Percentiles rank a stretch among this genome's conserved stretches.
Conservation (phyloP, 2,113 vertebrate species). For the Lasiurus borealis region DNA sequence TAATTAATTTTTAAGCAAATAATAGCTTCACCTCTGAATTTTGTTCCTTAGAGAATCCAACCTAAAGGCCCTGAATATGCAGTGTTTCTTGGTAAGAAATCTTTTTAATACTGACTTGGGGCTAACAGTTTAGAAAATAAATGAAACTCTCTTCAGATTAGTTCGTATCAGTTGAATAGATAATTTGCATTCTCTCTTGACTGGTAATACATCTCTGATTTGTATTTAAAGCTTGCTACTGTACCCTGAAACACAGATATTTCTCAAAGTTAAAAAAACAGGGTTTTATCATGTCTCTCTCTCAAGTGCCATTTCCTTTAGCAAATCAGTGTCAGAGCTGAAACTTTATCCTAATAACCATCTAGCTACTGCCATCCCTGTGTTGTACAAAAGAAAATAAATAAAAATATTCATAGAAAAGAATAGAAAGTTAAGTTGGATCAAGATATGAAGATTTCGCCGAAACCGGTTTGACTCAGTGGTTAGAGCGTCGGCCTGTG, state of each 20-base stretch:
- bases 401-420: neutral
- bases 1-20: slow-evolving; percentile 72
- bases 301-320: slow-evolving; percentile 40
- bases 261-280: slow-evolving; percentile 48
- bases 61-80: slow-evolving; percentile 40
- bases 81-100: slow-evolving; percentile 38
- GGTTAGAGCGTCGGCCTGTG: too few species aligned
- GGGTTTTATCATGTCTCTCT: neutral
- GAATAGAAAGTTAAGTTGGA: neutral
- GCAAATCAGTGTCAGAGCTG: slow-evolving; percentile 36
- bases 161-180: neutral
- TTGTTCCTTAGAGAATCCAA: slow-evolving; percentile 13
- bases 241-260: slow-evolving; percentile 17
- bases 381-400: neutral
- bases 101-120: slow-evolving; percentile 59
- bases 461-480: too few species aligned
- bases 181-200: slow-evolving; percentile 11
- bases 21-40: slow-evolving; percentile 65
- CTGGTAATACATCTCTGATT: slow-evolving; percentile 22
- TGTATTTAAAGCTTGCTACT: slow-evolving; percentile 39
- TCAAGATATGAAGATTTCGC: neutral
- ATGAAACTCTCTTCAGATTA: slow-evolving; percentile 18
- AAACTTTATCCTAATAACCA: slow-evolving; percentile 30
- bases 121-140: slow-evolving; percentile 48
- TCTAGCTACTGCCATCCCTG: neutral